phyloP scores from a whole-genome alignment of 2,797 vertebrate species.

The Channallabes apus region DNA sequence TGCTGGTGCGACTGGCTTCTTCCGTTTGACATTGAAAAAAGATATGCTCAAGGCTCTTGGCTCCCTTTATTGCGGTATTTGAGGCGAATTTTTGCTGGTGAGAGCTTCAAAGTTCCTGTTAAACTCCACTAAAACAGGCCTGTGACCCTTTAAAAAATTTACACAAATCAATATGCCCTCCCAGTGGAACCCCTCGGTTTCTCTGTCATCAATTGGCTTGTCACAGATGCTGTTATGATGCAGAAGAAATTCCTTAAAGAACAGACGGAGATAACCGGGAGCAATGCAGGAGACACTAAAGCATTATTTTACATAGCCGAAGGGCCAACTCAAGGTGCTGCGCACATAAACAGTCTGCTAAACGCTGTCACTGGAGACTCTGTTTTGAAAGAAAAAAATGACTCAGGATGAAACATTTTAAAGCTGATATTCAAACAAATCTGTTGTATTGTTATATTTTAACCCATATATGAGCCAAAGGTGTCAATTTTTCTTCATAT shows the following conservation, averaged over 20 bases:
- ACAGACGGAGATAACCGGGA: constrained; percentile 70
- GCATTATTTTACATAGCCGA: constrained; percentile 78
- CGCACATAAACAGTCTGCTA: constrained; percentile 76
- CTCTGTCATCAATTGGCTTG: constrained; percentile 58
- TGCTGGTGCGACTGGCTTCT: constrained; percentile 53
- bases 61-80: constrained; percentile 41
- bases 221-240: constrained; percentile 60
- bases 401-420: constrained; percentile 69
- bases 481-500: constrained; percentile 27
- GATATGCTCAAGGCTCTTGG: constrained; percentile 67
- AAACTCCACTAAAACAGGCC: constrained; percentile 65
- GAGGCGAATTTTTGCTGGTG: constrained; percentile 54
- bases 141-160: constrained; percentile 70
- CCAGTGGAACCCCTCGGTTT: constrained; percentile 45
- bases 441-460: constrained; percentile 65
- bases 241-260: constrained; percentile 66
- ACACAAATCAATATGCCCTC: constrained; percentile 68
- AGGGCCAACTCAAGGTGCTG: constrained; percentile 68
- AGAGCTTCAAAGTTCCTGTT: constrained; percentile 67
- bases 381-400: constrained; percentile 57
- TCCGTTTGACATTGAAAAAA: constrained; percentile 49
- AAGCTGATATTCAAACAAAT: constrained; percentile 73
- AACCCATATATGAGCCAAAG: constrained; percentile 57
- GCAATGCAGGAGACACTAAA: constrained; percentile 76
- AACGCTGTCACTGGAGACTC: constrained; percentile 75